Percentiles rank a stretch among this genome's conserved stretches.
Conservation (phyloP, 2,797 vertebrate species). For the Aulostomus chinensis region DNA sequence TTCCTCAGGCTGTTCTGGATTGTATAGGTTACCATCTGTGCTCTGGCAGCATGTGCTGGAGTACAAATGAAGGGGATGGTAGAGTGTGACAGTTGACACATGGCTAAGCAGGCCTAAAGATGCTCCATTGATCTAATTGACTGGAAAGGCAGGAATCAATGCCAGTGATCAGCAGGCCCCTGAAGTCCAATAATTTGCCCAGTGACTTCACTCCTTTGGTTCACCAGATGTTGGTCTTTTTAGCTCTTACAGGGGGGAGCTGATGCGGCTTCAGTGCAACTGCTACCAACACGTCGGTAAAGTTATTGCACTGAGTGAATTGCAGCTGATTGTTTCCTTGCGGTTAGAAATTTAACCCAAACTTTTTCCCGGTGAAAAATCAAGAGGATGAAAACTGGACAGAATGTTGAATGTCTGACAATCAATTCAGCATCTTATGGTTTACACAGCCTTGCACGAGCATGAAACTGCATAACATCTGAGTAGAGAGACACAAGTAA, state of each 20-base stretch:
- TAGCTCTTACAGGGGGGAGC: conserved; percentile 13
- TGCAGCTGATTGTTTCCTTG: no score
- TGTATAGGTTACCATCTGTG: conserved; percentile 64
- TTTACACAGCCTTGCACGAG: no score
- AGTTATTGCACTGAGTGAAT: no score
- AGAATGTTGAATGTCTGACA: no score
- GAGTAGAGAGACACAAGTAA: no score
- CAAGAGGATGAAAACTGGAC: no score
- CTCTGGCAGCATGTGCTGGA: conserved; percentile 46
- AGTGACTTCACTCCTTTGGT: conserved; percentile 57
- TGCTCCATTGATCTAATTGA: conserved; percentile 80
- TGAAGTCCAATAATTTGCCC: conserved; percentile 66
- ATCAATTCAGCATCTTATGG: no score
- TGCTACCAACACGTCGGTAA: no score
- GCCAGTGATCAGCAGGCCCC: conserved; percentile 78
- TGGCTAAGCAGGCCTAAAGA: conserved; percentile 76
- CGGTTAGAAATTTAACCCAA: no score
- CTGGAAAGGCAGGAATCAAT: conserved; percentile 74
- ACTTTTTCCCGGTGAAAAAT: no score
- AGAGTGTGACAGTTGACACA: conserved; percentile 71
- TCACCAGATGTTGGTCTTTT: conserved; percentile 59
- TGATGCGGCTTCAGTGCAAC: conserved; percentile 7
- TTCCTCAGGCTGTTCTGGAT: conserved; percentile 20
- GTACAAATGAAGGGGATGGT: conserved; percentile 62
- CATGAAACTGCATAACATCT: no score